Base-by-base conservation (phyloP, 1,140 invertebrate species). In the Melanaphis sacchari region DNA sequence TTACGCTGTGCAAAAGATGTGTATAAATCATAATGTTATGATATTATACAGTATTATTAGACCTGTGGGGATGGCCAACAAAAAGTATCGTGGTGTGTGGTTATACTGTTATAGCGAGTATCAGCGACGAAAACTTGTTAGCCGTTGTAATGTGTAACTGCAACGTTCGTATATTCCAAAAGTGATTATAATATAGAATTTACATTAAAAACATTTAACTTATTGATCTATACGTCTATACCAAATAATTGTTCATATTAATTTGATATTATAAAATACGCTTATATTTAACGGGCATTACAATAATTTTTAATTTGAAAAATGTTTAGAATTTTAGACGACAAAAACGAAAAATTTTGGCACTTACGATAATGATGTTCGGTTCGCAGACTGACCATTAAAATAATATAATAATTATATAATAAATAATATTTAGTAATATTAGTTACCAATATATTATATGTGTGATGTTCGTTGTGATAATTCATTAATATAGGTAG, bases 11-110 rank as follows among this genome's bases (percentile, higher is more conserved):
- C 31, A 76, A 76, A 76, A n/a, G n/a, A n/a, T n/a, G n/a, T 76
- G 59, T 76, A 76, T 76, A 76, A 76, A 76, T 76, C n/a, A 76
- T 76, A 66, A 66, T 66, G 6, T 66, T 66, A 66, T n/a, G n/a
- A 66, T 66, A 76, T 76, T 21, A 6, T n/a, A 76, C 59, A 36
- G n/a, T 76, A n/a, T n/a, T 76, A n/a, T 76, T 76, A 76, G n/a
- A n/a, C 59, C 59, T 76, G 15, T 15, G 59, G 15, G 59, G n/a
- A n/a, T n/a, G 59, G 15, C 59, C 31, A 76, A 76, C 59, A 76
- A n/a, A 66, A 76, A 76, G 59, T n/a, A 76, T n/a, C 15, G 31
- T 18, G n/a, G 59, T 66, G 59, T 31, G n/a, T n/a, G n/a, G n/a
- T n/a, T n/a, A n/a, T n/a, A n/a, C n/a, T n/a, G n/a, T n/a, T n/a